Base-by-base conservation (phyloP, 2,888 invertebrate species). In the Ctenicera cuprea region DNA sequence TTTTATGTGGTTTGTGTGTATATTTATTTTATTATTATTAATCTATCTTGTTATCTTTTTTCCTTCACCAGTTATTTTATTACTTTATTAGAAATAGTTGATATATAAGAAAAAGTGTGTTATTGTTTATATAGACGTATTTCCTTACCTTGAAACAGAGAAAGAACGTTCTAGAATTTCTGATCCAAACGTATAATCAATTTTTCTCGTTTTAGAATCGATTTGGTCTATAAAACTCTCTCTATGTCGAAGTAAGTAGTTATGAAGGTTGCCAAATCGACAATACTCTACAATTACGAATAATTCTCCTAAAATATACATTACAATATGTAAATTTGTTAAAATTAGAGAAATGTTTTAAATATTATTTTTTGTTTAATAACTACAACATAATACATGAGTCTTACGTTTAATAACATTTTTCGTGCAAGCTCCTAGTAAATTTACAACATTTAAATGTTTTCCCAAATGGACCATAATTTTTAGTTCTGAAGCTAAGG, bases 261-360 rank as follows among this genome's bases (percentile, higher is more conserved):
- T 94, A 81, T 97, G 95, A 8, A 98, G 89, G 86, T 97, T 97
- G 20, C 98, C 98, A 86, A 92, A 97, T 76, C 93, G 93, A 85
- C 98, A 98, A 85, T 94, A 98, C 86, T 98, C 98, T 0, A 98
- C 97, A 78, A 98, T 96, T 0, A 98, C 97, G 83, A 94, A 90
- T 18, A 98, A 87, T 87, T 98, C 97, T 62, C 95, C 94, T 94
- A 81, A 59, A 88, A 89, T 75, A 52, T 9, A n/a, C n/a, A n/a
- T n/a, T n/a, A n/a, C n/a, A n/a, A n/a, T n/a, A n/a, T n/a, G n/a
- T n/a, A n/a, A n/a, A n/a, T n/a, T n/a, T n/a, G n/a, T n/a, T n/a
- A n/a, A n/a, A n/a, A n/a, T n/a, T n/a, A n/a, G n/a, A n/a, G n/a
- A n/a, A n/a, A n/a, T n/a, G n/a, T n/a, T n/a, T n/a, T n/a, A n/a